Base-by-base conservation (phyloP, 2,888 invertebrate species). In the Teleogryllus oceanicus region DNA sequence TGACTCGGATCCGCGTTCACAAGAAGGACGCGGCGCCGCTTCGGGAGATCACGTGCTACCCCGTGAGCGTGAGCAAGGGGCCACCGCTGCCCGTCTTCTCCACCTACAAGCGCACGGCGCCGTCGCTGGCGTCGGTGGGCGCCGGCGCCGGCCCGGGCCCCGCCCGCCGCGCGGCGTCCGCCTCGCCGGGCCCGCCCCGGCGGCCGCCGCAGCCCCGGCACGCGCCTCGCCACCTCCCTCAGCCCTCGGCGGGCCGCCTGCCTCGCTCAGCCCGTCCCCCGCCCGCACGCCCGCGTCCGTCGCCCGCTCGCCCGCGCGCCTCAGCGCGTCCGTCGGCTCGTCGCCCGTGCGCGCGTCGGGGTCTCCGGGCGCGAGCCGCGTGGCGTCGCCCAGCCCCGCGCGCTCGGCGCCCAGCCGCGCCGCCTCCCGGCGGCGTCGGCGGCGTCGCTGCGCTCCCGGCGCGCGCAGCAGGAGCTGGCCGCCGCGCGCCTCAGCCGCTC, bases 1-100 rank as follows among this genome's bases (percentile, higher is more conserved):
- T 94, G 85, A 94, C 94, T 84, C 92, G 93, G 89, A 94, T 94
- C 86, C 90, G 93, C 86, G 91, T 94, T 78, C 93, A 93, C 86
- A 93, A 92, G 88, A 91, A 90, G 85, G 62, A n/a, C n/a, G 16
- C 62, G 0, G 62, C 62, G n/a, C 86, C 87, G 20, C 86, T 87
- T 81, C 87, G 86, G 82, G 91, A 92, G 87, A 90, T 92, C 74
- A 87, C 91, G 82, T 92, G 91, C 85, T 92, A 92, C 85, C 92
- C 92, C 78, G 87, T 89, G 74, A 84, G 84, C 16, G 87, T 85
- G 80, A 87, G 89, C 49, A 84, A 84, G 37, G 83, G 83, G 74
- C 85, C 87, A 74, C 86, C 87, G 77, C 87, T 87, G 81, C 88
- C 90, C 84, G 88, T 90, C 82, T 90, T 91, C 85, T 88, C 89